Percentiles rank a stretch among this genome's conserved stretches.
These are phyloP conservation scores for Torymus tubicola DNA, from an alignment of 2,888 invertebrate species.

Conservation along the genomic window DNA sequence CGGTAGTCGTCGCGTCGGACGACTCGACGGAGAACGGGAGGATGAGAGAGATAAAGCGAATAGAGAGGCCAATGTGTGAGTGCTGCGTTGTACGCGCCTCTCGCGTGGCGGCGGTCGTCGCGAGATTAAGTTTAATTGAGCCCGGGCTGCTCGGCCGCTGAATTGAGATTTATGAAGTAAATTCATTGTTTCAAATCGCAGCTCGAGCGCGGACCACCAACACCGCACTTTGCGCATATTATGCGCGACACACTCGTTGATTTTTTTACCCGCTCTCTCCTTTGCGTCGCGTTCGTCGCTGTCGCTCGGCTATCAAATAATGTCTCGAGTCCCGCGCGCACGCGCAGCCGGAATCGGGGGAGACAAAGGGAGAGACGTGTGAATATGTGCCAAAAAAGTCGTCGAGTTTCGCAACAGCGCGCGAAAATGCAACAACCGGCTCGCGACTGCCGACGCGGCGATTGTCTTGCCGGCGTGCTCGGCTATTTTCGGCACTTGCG, in stretches of 20 bases:
- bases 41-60: neutral
- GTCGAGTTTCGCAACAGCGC: too few species aligned
- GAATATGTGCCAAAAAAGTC: neutral
- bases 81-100: slow-evolving; percentile 7
- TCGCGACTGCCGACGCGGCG: neutral
- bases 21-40: too few species aligned
- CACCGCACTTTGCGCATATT: too few species aligned
- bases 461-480: slow-evolving; percentile 9
- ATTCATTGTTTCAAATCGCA: slow-evolving; percentile 74
- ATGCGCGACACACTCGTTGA: too few species aligned
- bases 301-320: too few species aligned
- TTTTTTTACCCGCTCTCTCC: too few species aligned
- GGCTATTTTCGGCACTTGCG: slow-evolving; percentile 54
- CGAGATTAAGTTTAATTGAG: slow-evolving; percentile 74
- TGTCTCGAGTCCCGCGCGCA: too few species aligned
- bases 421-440: too few species aligned
- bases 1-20: neutral
- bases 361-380: neutral
- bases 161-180: slow-evolving; percentile 77
- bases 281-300: too few species aligned
- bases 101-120: slow-evolving; percentile 20
- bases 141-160: slow-evolving; percentile 64
- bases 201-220: slow-evolving; percentile 69
- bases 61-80: neutral
- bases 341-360: too few species aligned